These are phyloP conservation scores for Sesamia nonagrioides DNA, from an alignment of 1,140 invertebrate genomes.

Conservation along the genomic window DNA sequence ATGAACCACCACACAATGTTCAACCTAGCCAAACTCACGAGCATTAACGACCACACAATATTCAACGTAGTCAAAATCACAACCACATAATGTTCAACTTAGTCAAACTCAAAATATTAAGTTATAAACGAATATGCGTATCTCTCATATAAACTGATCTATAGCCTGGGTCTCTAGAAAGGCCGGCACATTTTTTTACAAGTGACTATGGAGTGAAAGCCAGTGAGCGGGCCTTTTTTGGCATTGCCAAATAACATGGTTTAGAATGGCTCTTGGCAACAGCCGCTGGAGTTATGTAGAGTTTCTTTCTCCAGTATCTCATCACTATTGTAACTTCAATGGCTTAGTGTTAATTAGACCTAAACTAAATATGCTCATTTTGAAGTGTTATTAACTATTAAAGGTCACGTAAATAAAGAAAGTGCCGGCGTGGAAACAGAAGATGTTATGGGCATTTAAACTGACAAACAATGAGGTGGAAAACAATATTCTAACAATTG, in stretches of 20 bases:
- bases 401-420: too few species aligned
- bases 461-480: too few species aligned
- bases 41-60: too few species aligned
- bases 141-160: conserved; percentile 25
- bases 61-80: too few species aligned
- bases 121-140: background rate
- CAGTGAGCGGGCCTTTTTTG: conserved; percentile 73
- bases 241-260: conserved; percentile 67
- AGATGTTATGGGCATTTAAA: background rate
- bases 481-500: too few species aligned
- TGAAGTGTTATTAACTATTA: too few species aligned
- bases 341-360: too few species aligned
- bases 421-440: background rate
- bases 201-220: conserved; percentile 74
- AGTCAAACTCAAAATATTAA: too few species aligned
- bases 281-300: conserved; percentile 49
- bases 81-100: too few species aligned
- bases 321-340: background rate
- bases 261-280: conserved; percentile 62
- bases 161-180: conserved; percentile 64
- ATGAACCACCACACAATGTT: too few species aligned
- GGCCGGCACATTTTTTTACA: conserved; percentile 79
- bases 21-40: too few species aligned
- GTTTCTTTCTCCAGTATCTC: background rate
- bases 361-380: too few species aligned